Base-by-base conservation (phyloP, 2,888 invertebrate species). In the Mythimna vitellina region DNA sequence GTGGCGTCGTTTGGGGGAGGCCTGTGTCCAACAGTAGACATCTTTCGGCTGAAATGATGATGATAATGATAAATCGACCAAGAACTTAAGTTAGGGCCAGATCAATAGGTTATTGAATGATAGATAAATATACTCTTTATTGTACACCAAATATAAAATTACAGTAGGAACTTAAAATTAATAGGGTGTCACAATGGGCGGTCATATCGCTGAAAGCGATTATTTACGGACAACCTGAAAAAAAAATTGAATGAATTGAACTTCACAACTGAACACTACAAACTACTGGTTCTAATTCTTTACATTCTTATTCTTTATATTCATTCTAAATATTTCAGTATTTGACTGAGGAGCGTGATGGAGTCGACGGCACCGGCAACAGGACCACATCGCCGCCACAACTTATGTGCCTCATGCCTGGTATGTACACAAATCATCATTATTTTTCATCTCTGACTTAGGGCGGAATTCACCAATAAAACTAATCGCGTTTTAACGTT, bases 321-420 rank as follows among this genome's bases (percentile, higher is more conserved):
- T 0, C 1, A 6, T 63, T 63, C 0, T 10, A 1, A 65, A 49
- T 64, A 38, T 84, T 96, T 84, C 90, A 97, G 97, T 93, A 94
- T 88, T 85, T 97, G 89, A 96, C 96, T 75, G 95, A 96, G 78
- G 97, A 96, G 81, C 92, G 96, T 67, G 95, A 96, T 64, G 96
- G 95, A 70, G 93, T 96, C 66, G 97, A 97, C 82, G 84, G 94
- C 94, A 49, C 96, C 96, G 81, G 96, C 91, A 69, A 93, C 95
- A 46, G 92, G 61, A 82, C 62, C 3, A 61, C 82, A 20, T 73
- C 96, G 72, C 97, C 96, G 78, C 97, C 97, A 17, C 97, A 97
- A 84, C 96, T 97, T 80, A 96, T 97, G 95, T 97, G 97, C 85
- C 94, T 97, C 51, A 97, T 96, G 96, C 96, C 96, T 62, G 96